Conservation (phyloP, 1,140 invertebrate species). For the Caenorhabditis tropicalis region DNA sequence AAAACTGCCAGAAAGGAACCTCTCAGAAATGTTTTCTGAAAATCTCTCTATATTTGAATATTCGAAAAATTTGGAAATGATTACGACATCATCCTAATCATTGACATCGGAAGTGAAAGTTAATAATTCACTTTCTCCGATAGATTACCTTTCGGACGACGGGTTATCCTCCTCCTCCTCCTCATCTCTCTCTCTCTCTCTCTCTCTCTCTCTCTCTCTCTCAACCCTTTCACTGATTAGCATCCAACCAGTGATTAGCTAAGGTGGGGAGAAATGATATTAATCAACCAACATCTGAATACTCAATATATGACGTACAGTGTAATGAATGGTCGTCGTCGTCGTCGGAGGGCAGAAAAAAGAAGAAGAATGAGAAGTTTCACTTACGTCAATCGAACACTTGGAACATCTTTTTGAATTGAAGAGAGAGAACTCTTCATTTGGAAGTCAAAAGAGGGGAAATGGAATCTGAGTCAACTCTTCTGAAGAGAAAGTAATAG, state of each 20-base stretch:
- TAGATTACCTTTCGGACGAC: conserved; percentile 19
- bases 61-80: not conserved
- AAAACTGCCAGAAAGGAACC: too few species aligned
- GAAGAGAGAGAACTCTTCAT: not conserved
- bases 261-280: not conserved
- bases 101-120: conserved; percentile 20
- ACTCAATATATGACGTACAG: conserved; percentile 15
- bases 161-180: conserved; percentile 20
- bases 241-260: conserved; percentile 28
- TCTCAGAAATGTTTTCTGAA: too few species aligned
- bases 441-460: not conserved
- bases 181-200: too few species aligned
- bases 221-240: conserved; percentile 5
- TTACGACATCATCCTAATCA: conserved; percentile 11
- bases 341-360: not conserved
- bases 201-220: too few species aligned
- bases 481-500: too few species aligned
- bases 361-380: not conserved
- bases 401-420: not conserved
- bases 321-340: conserved; percentile 19
- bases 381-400: conserved; percentile 17
- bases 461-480: too few species aligned
- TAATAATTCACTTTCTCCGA: conserved; percentile 30
- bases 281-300: conserved; percentile 15
- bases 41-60: not conserved